A percentile compares a stretch with the other conserved stretches of the same genome.
Conservation (phyloP, 1,140 invertebrate genomes). For the Zophobas morio region DNA sequence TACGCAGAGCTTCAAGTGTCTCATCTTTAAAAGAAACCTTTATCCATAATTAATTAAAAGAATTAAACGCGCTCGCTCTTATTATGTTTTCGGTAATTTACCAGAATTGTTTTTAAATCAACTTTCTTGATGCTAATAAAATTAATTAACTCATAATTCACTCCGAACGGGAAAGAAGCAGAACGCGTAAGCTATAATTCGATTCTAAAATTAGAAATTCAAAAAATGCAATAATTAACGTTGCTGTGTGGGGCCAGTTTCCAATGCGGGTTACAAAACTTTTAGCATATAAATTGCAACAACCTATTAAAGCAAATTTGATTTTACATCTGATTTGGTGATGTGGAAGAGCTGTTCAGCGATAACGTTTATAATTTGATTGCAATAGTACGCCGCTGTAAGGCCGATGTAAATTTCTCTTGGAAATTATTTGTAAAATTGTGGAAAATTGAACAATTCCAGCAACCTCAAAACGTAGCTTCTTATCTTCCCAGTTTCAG, state of each 20-base stretch:
- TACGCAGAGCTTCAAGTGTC: slow-evolving; percentile 16
- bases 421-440: neutral
- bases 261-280: neutral
- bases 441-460: neutral
- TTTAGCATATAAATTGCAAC: neutral
- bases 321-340: neutral
- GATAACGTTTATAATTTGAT: neutral
- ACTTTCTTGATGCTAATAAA: no score
- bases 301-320: neutral
- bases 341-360: neutral
- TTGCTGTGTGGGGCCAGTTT: neutral
- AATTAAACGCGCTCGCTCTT: slow-evolving; percentile 12
- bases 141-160: no score
- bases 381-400: neutral
- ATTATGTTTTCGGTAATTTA: slow-evolving; percentile 26
- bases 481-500: neutral
- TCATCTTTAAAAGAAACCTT: slow-evolving; percentile 15
- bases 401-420: neutral
- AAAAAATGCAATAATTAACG: no score
- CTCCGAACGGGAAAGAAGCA: no score
- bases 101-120: neutral
- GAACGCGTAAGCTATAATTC: no score
- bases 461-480: neutral
- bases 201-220: neutral
- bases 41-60: slow-evolving; percentile 31